Percentiles rank a stretch among this genome's conserved stretches.
phyloP scores from a whole-genome alignment of 2,113 vertebrate species.

The Perca flavescens region DNA sequence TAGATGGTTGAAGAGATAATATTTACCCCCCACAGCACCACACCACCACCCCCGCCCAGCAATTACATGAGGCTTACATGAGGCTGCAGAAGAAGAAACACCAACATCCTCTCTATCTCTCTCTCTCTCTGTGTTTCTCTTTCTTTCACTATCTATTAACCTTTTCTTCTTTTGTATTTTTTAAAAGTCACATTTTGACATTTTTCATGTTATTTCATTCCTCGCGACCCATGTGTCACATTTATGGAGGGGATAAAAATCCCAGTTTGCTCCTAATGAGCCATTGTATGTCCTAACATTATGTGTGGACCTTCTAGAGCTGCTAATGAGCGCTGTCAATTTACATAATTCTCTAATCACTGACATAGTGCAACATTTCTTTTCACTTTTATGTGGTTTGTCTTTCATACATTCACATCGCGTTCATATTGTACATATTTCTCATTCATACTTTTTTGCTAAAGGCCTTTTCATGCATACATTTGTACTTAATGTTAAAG shows the following conservation, averaged over 20 bases:
- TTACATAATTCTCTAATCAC: conserved; percentile 37
- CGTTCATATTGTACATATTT: conserved; percentile 19
- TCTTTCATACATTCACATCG: conserved; percentile 25
- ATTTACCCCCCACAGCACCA: conserved; percentile 64
- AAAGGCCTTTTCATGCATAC: not conserved
- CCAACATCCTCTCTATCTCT: conserved; percentile 59
- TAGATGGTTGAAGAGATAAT: conserved; percentile 82
- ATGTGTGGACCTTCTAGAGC: conserved; percentile 32
- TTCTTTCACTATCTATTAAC: not conserved
- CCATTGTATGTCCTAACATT: conserved; percentile 47
- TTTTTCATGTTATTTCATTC: conserved; percentile 34
- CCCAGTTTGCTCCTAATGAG: conserved; percentile 43
- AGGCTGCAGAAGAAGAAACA: conserved; percentile 65
- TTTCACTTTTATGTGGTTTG: conserved; percentile 19
- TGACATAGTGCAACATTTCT: conserved; percentile 5
- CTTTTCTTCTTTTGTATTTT: not conserved
- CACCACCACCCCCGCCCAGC: conserved; percentile 48
- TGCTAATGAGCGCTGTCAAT: conserved; percentile 51
- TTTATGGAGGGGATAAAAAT: conserved; percentile 24
- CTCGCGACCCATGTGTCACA: conserved; percentile 12
- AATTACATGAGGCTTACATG: conserved; percentile 76
- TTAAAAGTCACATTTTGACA: conserved; percentile 43
- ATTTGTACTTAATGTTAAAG: not conserved
- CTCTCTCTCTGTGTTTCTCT: not conserved
- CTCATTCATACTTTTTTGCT: not conserved